phyloP scores from a whole-genome alignment of 2,113 vertebrate species.

The Saguinus imperator region DNA sequence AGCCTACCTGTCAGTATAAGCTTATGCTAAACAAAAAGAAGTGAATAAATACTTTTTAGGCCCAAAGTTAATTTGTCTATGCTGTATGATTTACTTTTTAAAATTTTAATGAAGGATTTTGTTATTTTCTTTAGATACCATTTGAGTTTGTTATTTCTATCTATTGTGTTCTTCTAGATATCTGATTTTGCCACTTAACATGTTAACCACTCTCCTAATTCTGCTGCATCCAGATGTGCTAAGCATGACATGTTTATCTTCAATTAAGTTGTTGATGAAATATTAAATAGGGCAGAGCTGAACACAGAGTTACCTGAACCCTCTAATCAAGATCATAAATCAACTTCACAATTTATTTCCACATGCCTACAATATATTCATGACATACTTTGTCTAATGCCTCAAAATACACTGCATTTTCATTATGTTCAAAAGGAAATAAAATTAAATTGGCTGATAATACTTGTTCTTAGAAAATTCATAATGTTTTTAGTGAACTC shows the following conservation, averaged over 20 bases:
- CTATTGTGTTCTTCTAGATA: background rate
- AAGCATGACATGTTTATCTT: background rate
- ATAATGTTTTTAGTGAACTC: background rate
- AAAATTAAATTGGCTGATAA: background rate
- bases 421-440: background rate
- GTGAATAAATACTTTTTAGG: background rate
- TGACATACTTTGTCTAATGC: background rate
- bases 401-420: background rate
- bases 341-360: background rate
- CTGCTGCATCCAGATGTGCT: background rate
- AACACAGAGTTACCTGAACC: background rate
- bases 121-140: background rate
- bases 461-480: conserved; percentile 28
- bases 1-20: background rate
- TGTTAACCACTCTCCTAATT: background rate
- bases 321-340: background rate
- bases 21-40: background rate
- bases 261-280: conserved; percentile 1
- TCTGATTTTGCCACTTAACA: background rate
- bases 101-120: background rate
- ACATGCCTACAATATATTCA: background rate
- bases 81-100: background rate
- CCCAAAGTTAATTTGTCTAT: background rate
- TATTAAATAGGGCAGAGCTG: background rate
- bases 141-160: background rate